A percentile compares a stretch with the other conserved stretches of the same genome.
These are phyloP conservation scores for Diaprepes abbreviatus DNA, from an alignment of 2,888 invertebrate genomes.

Conservation along the genomic window DNA sequence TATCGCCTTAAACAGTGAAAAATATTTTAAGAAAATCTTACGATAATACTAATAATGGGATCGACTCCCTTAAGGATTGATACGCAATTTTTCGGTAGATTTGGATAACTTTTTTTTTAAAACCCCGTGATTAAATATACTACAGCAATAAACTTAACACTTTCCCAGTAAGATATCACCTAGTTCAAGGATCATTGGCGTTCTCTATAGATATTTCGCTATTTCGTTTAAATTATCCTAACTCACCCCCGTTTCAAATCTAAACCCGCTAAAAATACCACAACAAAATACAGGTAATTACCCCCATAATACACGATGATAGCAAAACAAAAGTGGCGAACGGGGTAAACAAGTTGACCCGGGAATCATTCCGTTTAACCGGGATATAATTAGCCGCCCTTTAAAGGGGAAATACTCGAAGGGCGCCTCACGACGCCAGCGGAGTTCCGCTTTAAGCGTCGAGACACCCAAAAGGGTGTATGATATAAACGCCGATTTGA, in stretches of 20 bases:
- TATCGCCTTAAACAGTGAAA: too few relatives aligned
- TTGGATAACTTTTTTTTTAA: too few relatives aligned
- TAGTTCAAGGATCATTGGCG: too few relatives aligned
- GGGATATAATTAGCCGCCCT: conserved; percentile 43
- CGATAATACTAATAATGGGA: too few relatives aligned
- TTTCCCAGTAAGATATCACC: too few relatives aligned
- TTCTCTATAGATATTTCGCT: too few relatives aligned
- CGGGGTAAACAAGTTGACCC: conserved; percentile 35
- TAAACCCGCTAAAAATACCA: conserved; percentile 9
- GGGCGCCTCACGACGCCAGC: conserved; percentile 18
- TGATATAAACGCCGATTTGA: conserved; percentile 13
- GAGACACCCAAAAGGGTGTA: background rate
- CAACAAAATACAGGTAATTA: conserved; percentile 20
- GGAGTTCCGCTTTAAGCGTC: conserved; percentile 29
- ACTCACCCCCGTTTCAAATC: background rate
- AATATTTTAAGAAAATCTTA: too few relatives aligned
- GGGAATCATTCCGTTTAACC: conserved; percentile 37
- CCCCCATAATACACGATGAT: conserved; percentile 1
- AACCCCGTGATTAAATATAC: too few relatives aligned
- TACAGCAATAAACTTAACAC: too few relatives aligned
- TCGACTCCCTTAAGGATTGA: too few relatives aligned
- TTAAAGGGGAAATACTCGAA: conserved; percentile 35
- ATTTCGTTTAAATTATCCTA: background rate
- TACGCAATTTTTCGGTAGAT: too few relatives aligned
- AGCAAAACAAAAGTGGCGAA: conserved; percentile 22